Percentiles rank a stretch among this genome's conserved stretches.
Conservation (phyloP, 2,113 vertebrate genomes). For the Elachura formosa region DNA sequence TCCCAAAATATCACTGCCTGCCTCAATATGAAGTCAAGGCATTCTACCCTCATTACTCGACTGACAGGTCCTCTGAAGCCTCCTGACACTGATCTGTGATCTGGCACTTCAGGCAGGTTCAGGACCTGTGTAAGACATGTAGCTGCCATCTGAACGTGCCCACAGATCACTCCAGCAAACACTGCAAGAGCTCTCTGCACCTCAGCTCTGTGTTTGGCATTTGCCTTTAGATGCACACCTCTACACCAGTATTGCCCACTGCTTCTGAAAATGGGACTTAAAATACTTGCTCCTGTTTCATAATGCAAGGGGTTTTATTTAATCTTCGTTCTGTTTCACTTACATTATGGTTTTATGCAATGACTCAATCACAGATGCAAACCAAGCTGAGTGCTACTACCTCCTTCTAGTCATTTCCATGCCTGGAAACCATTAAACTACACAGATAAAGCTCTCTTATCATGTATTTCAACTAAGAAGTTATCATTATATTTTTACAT, state of each 20-base stretch:
- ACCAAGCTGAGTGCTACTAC: not conserved
- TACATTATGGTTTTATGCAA: not conserved
- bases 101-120: not conserved
- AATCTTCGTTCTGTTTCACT: not conserved
- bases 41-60: not conserved
- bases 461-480: not conserved
- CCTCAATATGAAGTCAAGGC: not conserved
- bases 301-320: not conserved
- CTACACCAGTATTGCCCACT: not conserved
- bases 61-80: not conserved
- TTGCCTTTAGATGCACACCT: not conserved
- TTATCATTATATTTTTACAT: not conserved
- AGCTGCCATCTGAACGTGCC: not conserved
- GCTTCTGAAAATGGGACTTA: not conserved
- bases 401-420: not conserved
- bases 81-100: not conserved
- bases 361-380: not conserved
- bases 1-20: not conserved
- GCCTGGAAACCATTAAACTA: not conserved
- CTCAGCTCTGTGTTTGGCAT: not conserved
- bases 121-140: accelerated
- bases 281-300: not conserved
- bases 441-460: not conserved
- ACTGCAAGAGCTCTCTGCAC: not conserved
- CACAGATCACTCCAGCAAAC: not conserved